Conservation (phyloP, 1,140 invertebrate species). For the Liolophura sinensis region DNA sequence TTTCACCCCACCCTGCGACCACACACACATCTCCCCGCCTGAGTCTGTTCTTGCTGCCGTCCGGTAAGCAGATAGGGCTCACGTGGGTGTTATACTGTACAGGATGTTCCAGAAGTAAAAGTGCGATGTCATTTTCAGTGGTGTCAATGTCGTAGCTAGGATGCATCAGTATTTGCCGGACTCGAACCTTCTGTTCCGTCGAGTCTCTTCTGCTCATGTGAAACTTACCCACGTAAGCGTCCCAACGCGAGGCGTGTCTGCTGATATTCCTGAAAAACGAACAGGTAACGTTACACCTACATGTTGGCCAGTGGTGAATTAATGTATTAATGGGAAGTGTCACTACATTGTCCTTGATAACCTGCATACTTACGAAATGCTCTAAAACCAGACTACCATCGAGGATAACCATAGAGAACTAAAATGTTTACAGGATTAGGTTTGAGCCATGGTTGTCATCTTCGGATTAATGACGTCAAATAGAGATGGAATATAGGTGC, state of each 20-base stretch:
- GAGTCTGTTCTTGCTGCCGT: conserved; percentile 3
- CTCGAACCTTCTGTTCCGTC: conserved; percentile 11
- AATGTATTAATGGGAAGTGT: conserved; percentile 57
- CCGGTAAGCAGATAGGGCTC: conserved; percentile 70
- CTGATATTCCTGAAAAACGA: background rate
- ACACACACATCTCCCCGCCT: conserved; percentile 17
- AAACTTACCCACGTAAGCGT: conserved; percentile 3
- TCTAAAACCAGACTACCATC: too few relatives aligned
- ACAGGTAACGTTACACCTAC: conserved; percentile 13
- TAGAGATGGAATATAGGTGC: background rate
- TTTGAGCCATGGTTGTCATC: background rate
- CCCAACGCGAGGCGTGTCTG: background rate
- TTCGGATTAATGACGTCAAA: background rate
- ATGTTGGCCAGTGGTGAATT: conserved; percentile 57
- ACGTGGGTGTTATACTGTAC: conserved; percentile 62
- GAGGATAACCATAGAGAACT: too few relatives aligned
- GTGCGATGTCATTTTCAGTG: conserved; percentile 67
- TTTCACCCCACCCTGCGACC: conserved; percentile 43
- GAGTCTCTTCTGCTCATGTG: background rate
- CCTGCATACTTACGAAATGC: conserved; percentile 12
- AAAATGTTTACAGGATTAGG: background rate
- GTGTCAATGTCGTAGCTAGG: conserved; percentile 30
- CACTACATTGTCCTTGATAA: conserved; percentile 17
- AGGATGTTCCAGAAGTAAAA: conserved; percentile 60
- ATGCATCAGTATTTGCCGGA: conserved; percentile 34